Evolutionary conservation across 2,888 invertebrate species (phyloP).

Genomic region (Bellardia pandia): DNA sequence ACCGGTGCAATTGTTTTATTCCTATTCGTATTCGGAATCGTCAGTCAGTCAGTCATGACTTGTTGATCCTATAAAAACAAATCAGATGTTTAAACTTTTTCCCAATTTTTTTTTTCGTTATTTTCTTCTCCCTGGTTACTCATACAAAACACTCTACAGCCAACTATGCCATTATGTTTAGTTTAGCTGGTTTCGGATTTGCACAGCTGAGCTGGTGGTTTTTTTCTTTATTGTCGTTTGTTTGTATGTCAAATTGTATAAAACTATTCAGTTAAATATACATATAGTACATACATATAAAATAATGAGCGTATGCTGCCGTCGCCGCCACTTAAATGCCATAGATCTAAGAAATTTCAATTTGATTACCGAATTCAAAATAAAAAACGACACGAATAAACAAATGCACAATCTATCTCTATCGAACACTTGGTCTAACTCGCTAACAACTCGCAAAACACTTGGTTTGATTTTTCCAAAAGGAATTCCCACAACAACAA

Average conservation of each 20-base stretch:
- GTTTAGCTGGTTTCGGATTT: slow-evolving; percentile 18
- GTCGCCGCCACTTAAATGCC: slow-evolving; percentile 58
- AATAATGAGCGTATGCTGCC: slow-evolving; percentile 58
- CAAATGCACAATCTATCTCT: slow-evolving; percentile 28
- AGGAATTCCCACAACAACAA: slow-evolving; percentile 56
- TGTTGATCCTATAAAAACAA: slow-evolving; percentile 62
- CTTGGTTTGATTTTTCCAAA: slow-evolving; percentile 43
- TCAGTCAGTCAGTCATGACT: slow-evolving; percentile 51
- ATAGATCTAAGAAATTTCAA: slow-evolving; percentile 73
- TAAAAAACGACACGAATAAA: slow-evolving; percentile 16
- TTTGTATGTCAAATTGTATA: slow-evolving; percentile 40
- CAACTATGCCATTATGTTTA: slow-evolving; percentile 21
- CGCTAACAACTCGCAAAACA: slow-evolving; percentile 35
- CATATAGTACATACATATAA: slow-evolving; percentile 18
- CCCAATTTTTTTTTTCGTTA: not conserved
- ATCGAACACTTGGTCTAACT: slow-evolving; percentile 57
- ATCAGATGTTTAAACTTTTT: slow-evolving; percentile 58
- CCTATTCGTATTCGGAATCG: slow-evolving; percentile 5
- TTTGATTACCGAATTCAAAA: slow-evolving; percentile 66
- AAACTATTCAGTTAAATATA: slow-evolving; percentile 54
- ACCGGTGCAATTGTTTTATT: slow-evolving; percentile 11
- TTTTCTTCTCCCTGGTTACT: slow-evolving; percentile 39
- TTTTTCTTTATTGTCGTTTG: slow-evolving; percentile 23
- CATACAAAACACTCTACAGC: slow-evolving; percentile 6
- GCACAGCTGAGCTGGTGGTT: slow-evolving; percentile 63